These are phyloP conservation scores for Drosophila sordidapex DNA, from an alignment of 2,888 invertebrate species.

Conservation along the genomic window DNA sequence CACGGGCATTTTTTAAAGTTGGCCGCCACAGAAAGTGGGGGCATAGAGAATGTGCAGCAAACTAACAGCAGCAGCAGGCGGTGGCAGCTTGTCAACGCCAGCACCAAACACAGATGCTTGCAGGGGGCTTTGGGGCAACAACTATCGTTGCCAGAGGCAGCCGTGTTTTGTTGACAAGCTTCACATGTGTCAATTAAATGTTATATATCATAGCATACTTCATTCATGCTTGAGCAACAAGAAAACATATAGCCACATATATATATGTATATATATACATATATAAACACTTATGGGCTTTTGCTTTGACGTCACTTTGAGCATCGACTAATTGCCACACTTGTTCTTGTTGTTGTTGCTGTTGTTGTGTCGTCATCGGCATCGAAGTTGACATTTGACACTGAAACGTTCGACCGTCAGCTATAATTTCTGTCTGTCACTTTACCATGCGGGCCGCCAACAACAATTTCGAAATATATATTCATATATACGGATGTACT, in stretches of 20 bases:
- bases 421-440: conserved; percentile 43
- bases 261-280: neutral
- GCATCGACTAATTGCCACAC: conserved; percentile 62
- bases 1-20: conserved; percentile 52
- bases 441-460: conserved; percentile 62
- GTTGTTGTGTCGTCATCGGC: conserved; percentile 53
- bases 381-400: conserved; percentile 73
- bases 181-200: conserved; percentile 74
- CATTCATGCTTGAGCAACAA: conserved; percentile 10
- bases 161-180: conserved; percentile 70
- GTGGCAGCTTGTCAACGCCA: conserved; percentile 33
- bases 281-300: conserved; percentile 29
- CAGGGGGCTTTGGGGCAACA: conserved; percentile 1
- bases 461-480: conserved; percentile 50
- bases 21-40: conserved; percentile 20
- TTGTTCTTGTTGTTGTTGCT: conserved; percentile 18
- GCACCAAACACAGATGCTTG: neutral
- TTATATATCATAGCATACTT: conserved; percentile 66
- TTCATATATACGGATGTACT: neutral
- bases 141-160: conserved; percentile 51
- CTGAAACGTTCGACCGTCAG: conserved; percentile 45
- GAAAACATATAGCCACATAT: neutral
- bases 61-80: conserved; percentile 16
- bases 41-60: conserved; percentile 22
- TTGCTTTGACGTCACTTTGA: conserved; percentile 64